Evolutionary conservation across 1,140 invertebrate genomes (phyloP).

Genomic region (Drosophila cardini): DNA sequence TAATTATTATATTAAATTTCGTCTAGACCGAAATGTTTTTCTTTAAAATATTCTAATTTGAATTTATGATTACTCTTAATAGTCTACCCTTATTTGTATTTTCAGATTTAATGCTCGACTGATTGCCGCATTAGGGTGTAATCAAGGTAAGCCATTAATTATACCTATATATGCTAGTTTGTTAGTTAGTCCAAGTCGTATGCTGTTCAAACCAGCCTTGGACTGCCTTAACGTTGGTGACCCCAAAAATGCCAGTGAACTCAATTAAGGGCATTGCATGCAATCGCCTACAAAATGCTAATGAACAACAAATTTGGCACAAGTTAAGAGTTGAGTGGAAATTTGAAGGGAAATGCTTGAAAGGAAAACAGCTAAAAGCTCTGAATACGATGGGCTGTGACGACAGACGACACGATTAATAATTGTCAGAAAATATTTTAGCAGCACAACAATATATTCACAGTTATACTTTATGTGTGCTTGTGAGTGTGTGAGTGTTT

Average conservation of each 20-base stretch:
- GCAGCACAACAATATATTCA: background rate
- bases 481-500: slow-evolving; percentile 8
- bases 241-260: slow-evolving; percentile 38
- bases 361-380: slow-evolving; percentile 21
- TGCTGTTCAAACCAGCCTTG: slow-evolving; percentile 4
- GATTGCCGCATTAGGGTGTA: slow-evolving; percentile 13
- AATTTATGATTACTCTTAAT: slow-evolving; percentile 17
- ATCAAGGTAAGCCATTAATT: slow-evolving; percentile 23
- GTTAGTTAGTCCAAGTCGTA: background rate
- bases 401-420: slow-evolving; percentile 71
- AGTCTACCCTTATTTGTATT: background rate
- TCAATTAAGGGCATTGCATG: slow-evolving; percentile 38
- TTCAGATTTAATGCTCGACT: background rate
- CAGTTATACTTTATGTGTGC: slow-evolving; percentile 2
- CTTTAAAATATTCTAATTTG: background rate
- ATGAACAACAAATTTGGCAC: slow-evolving; percentile 33
- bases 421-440: slow-evolving; percentile 67
- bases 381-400: slow-evolving; percentile 14
- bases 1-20: background rate
- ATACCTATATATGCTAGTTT: background rate
- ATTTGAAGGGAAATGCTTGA: slow-evolving; percentile 19
- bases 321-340: slow-evolving; percentile 15
- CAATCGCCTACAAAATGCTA: slow-evolving; percentile 37
- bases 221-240: slow-evolving; percentile 25
- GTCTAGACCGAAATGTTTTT: background rate